These are phyloP conservation scores for Cyanoderma ruficeps DNA, from an alignment of 2,113 vertebrate genomes.

Conservation along the genomic window DNA sequence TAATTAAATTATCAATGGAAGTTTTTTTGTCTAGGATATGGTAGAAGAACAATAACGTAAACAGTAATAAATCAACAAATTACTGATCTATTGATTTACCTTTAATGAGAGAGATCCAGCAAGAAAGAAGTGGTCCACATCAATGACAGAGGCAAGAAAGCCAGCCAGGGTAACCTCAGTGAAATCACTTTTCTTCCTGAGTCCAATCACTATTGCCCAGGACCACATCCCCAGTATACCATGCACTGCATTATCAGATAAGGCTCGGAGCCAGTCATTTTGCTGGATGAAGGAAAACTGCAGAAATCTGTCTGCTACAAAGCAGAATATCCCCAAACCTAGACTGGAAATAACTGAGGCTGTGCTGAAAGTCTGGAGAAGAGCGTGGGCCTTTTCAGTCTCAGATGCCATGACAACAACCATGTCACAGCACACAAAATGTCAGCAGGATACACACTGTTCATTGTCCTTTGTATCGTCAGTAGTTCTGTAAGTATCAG, in stretches of 20 bases:
- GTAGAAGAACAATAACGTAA: neutral
- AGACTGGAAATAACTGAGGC: slow-evolving; percentile 86
- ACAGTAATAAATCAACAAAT: neutral
- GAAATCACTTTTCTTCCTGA: slow-evolving; percentile 89
- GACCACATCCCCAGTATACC: slow-evolving; percentile 92
- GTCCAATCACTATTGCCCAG: slow-evolving; percentile 90
- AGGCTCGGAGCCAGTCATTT: slow-evolving; percentile 86
- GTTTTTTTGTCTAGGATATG: neutral
- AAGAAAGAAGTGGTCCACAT: slow-evolving; percentile 91
- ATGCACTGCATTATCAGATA: slow-evolving; percentile 88
- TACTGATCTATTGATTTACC: slow-evolving; percentile 68
- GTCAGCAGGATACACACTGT: neutral
- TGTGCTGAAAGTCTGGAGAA: slow-evolving; percentile 89
- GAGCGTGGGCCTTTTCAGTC: slow-evolving; percentile 86
- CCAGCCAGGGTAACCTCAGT: slow-evolving; percentile 90
- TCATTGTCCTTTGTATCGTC: slow-evolving; percentile 12
- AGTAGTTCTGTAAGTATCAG: slow-evolving; percentile 49
- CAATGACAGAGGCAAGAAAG: slow-evolving; percentile 89
- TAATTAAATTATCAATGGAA: neutral
- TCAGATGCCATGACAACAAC: slow-evolving; percentile 84
- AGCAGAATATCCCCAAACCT: slow-evolving; percentile 87
- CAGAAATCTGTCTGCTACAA: slow-evolving; percentile 83
- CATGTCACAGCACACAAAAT: neutral
- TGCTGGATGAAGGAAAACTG: slow-evolving; percentile 85
- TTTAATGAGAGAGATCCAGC: slow-evolving; percentile 91